Percentiles rank a stretch among this genome's conserved stretches.
Evolutionary conservation across 64 coral and sea anemone genomes (phyloP).

Genomic region (Montipora cactus): DNA sequence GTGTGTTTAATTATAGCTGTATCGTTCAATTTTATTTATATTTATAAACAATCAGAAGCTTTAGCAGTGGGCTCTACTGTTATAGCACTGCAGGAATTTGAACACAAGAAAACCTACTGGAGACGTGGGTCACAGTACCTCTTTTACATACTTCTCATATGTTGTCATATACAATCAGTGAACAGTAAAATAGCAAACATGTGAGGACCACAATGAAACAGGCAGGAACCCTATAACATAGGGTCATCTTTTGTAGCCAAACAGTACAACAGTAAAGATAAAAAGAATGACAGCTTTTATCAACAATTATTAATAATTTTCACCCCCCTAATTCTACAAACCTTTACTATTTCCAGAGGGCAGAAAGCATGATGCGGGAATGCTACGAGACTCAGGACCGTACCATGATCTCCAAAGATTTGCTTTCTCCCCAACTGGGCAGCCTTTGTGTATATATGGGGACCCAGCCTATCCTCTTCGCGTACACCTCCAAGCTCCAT

Average conservation of each 20-base stretch:
- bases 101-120: neutral
- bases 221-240: neutral
- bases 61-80: no score
- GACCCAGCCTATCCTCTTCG: no score
- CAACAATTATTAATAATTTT: slow-evolving; percentile 61
- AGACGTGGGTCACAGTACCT: slow-evolving; percentile 36
- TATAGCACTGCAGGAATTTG: no score
- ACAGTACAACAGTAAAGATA: neutral
- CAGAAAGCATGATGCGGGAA: no score
- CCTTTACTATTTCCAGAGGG: slow-evolving; percentile 46
- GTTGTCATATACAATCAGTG: neutral
- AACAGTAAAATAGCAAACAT: slow-evolving; percentile 47
- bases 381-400: no score
- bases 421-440: no score
- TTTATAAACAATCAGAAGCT: slow-evolving; percentile 28
- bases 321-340: slow-evolving; percentile 25
- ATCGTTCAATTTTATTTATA: slow-evolving; percentile 26
- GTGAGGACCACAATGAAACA: slow-evolving; percentile 49
- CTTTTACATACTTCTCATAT: slow-evolving; percentile 41
- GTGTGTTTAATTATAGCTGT: neutral
- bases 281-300: slow-evolving; percentile 25
- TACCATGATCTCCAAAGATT: no score
- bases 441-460: no score
- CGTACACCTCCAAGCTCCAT: neutral
- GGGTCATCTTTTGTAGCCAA: slow-evolving; percentile 36